Percentiles rank a stretch among this genome's conserved stretches.
Evolutionary conservation across 1,140 invertebrate species (phyloP).

Genomic region (Drosophila erecta): DNA sequence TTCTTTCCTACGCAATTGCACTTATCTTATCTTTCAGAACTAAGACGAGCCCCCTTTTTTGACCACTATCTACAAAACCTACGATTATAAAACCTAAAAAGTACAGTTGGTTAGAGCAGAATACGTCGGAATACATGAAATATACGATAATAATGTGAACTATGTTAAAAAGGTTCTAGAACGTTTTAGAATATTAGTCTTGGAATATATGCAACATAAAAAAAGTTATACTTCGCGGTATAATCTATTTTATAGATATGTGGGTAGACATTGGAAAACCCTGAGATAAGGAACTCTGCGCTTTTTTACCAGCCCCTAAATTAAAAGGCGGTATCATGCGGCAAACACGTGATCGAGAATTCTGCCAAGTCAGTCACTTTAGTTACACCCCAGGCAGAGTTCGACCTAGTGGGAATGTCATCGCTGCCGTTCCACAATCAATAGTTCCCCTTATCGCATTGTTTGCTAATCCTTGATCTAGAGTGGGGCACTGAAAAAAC

Average conservation of each 20-base stretch:
- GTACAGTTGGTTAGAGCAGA: conserved; percentile 21
- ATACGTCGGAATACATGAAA: neutral
- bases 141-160: no score
- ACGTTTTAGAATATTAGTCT: no score
- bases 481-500: neutral
- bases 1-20: conserved; percentile 10
- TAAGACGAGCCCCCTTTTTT: conserved; percentile 44
- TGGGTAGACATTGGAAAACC: neutral
- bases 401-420: conserved; percentile 47
- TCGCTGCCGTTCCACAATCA: conserved; percentile 27
- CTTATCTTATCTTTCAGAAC: conserved; percentile 18
- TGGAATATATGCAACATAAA: no score
- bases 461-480: conserved; percentile 22
- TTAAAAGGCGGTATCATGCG: conserved; percentile 27
- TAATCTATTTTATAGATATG: conserved; percentile 7
- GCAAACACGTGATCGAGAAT: conserved; percentile 29
- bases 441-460: conserved; percentile 25
- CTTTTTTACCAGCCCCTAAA: conserved; percentile 30
- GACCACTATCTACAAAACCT: conserved; percentile 6
- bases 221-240: neutral
- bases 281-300: conserved; percentile 22
- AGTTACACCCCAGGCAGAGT: conserved; percentile 26
- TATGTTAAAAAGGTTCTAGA: no score
- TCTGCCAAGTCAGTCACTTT: conserved; percentile 19
- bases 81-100: neutral